Evolutionary conservation across 2,888 invertebrate species (phyloP).

Genomic region (Unio pictorum): DNA sequence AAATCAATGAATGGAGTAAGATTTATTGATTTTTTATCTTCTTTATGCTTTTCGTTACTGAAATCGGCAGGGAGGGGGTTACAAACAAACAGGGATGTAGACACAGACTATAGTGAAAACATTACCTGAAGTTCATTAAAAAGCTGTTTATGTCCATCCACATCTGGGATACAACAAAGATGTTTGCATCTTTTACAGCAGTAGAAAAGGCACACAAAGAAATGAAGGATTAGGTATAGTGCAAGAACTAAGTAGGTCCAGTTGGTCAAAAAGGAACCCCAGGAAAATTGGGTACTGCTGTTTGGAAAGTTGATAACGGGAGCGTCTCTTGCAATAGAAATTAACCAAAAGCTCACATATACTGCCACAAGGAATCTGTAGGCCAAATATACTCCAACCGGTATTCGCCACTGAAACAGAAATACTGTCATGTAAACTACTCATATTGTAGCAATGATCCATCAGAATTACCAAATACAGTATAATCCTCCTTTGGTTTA

Average conservation of each 20-base stretch:
- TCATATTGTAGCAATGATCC: not conserved
- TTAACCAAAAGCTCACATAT: constrained; percentile 52
- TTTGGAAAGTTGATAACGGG: not conserved
- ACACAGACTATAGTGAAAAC: no score
- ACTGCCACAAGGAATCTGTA: constrained; percentile 55
- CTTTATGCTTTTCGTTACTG: no score
- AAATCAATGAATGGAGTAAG: no score
- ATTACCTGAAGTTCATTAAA: constrained; percentile 39
- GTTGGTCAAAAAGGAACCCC: constrained; percentile 61
- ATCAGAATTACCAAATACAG: not conserved
- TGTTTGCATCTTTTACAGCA: constrained; percentile 20
- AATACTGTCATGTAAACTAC: not conserved
- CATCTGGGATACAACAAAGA: constrained; percentile 11
- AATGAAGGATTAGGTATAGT: constrained; percentile 45
- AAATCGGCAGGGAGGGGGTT: no score
- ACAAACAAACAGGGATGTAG: no score
- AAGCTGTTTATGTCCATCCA: constrained; percentile 33
- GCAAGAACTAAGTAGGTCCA: constrained; percentile 63
- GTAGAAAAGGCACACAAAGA: constrained; percentile 28
- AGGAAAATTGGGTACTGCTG: constrained; percentile 26
- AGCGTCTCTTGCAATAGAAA: constrained; percentile 30
- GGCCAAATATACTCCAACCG: constrained; percentile 45
- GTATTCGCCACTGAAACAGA: constrained; percentile 60
- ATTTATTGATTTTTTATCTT: no score
- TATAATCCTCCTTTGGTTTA: not conserved